Evolutionary conservation across 1,140 invertebrate genomes (phyloP).

Genomic region (Babylonia areolata): DNA sequence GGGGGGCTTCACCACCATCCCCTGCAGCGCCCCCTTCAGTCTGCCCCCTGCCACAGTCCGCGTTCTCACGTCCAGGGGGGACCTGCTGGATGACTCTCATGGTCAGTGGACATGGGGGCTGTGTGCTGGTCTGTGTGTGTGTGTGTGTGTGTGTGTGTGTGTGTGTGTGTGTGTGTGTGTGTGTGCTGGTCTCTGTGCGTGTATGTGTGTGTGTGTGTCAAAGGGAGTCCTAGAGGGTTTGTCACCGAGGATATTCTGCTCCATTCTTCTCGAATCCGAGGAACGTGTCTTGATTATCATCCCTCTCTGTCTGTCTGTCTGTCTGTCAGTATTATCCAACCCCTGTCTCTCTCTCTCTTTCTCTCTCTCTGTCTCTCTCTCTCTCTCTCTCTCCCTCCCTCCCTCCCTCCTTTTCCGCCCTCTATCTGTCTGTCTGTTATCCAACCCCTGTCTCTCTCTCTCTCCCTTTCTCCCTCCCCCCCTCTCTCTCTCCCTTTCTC

Average conservation of each 20-base stretch:
- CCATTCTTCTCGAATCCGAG: too few relatives aligned
- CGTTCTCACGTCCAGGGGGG: background rate
- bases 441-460: background rate
- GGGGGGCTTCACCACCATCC: slow-evolving; percentile 11
- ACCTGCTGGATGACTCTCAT: background rate
- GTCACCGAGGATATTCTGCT: too few relatives aligned
- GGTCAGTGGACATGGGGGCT: too few relatives aligned
- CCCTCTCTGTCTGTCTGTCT: background rate
- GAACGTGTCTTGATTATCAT: too few relatives aligned
- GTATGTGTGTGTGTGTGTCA: too few relatives aligned
- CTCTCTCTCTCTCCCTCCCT: background rate
- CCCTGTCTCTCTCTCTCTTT: background rate
- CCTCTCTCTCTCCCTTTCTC: background rate
- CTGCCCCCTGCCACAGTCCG: background rate
- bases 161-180: too few relatives aligned
- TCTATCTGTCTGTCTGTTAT: background rate
- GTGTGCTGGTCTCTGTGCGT: too few relatives aligned
- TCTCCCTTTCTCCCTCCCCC: background rate
- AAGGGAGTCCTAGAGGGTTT: too few relatives aligned
- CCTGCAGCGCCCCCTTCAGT: slow-evolving; percentile 26
- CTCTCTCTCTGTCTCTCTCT: background rate
- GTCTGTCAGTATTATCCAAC: background rate
- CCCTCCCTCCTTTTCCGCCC: background rate
- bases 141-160: too few relatives aligned
- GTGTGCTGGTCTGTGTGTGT: too few relatives aligned